phyloP scores from a whole-genome alignment of 1,140 invertebrate genomes.

The Dendroctonus ponderosae region DNA sequence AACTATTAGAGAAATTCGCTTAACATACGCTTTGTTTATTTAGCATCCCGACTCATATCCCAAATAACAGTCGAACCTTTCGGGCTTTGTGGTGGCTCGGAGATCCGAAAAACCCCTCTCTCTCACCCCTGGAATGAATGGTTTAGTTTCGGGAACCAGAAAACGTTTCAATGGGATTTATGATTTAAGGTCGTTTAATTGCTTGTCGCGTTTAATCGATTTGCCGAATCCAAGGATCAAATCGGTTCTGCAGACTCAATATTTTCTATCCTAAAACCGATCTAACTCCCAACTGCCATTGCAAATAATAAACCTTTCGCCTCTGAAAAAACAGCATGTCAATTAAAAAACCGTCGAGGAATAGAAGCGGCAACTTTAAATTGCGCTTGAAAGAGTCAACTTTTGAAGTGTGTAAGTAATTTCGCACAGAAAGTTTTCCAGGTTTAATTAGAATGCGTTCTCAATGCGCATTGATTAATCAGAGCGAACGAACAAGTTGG shows the following conservation, averaged over 20 bases:
- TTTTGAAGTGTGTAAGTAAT: not conserved
- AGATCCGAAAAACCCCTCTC: conserved; percentile 15
- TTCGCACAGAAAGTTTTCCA: not conserved
- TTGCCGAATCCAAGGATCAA: too few relatives aligned
- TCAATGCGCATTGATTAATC: too few relatives aligned
- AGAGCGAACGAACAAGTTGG: too few relatives aligned
- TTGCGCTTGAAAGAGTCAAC: too few relatives aligned
- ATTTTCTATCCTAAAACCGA: too few relatives aligned
- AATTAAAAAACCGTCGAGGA: too few relatives aligned
- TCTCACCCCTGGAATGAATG: not conserved
- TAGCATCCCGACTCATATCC: conserved; percentile 20
- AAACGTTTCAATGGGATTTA: conserved; percentile 10
- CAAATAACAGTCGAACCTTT: conserved; percentile 24
- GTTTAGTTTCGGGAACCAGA: conserved; percentile 3
- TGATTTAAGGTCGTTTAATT: conserved; percentile 2
- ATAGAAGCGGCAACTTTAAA: too few relatives aligned
- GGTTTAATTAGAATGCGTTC: not conserved
- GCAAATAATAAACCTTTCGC: too few relatives aligned
- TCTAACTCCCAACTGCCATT: too few relatives aligned
- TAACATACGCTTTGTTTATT: conserved; percentile 27
- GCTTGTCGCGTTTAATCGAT: not conserved
- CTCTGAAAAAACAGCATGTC: too few relatives aligned
- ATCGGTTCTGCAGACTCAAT: too few relatives aligned
- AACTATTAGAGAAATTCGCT: conserved; percentile 29
- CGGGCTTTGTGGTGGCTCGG: conserved; percentile 10